These are phyloP conservation scores for Ictalurus punctatus DNA, from an alignment of 2,113 vertebrate genomes.

Conservation along the genomic window DNA sequence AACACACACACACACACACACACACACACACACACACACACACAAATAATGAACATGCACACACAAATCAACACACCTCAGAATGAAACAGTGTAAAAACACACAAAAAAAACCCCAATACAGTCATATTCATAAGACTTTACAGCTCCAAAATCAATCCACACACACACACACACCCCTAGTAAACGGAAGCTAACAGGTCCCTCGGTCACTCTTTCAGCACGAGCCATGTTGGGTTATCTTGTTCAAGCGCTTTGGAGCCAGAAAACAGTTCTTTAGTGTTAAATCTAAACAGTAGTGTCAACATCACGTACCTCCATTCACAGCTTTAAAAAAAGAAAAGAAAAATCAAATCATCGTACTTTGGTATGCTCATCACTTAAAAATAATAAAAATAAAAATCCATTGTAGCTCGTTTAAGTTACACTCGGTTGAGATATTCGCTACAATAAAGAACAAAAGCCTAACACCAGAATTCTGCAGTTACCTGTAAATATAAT, in stretches of 20 bases:
- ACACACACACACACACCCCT: neutral
- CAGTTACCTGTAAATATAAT: neutral
- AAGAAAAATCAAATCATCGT: neutral
- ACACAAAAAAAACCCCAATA: neutral
- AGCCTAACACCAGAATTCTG: no score
- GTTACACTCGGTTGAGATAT: neutral
- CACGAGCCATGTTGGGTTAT: neutral
- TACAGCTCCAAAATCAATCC: neutral
- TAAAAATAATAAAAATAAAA: neutral
- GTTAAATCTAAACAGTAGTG: conserved; percentile 4
- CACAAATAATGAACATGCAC: neutral
- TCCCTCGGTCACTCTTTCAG: neutral
- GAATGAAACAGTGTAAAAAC: neutral
- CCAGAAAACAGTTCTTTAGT: conserved; percentile 10
- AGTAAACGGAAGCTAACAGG: neutral
- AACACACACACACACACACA: neutral
- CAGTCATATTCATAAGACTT: neutral
- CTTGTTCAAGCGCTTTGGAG: neutral
- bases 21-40: neutral
- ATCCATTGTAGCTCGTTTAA: neutral
- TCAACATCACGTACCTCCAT: neutral
- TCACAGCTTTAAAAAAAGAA: neutral
- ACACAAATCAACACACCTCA: neutral
- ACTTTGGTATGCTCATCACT: neutral
- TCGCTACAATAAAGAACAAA: no score